Base-by-base conservation (phyloP, 2,797 vertebrate species). In the Bradypodion pumilum region DNA sequence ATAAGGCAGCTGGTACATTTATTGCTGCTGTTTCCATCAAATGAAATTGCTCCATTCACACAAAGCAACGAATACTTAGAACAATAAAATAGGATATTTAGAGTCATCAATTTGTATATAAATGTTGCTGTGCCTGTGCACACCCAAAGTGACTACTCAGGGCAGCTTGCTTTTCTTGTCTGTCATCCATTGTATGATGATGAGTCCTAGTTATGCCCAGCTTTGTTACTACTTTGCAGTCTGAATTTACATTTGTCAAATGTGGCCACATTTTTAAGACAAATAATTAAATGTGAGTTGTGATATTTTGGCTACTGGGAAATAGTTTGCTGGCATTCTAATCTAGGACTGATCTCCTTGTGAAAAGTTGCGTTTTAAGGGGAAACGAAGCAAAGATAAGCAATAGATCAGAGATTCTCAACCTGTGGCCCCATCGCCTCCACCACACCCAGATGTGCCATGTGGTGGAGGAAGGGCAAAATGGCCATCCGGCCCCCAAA, bases 221-320 rank as follows among this genome's bases (percentile, higher is more conserved):
- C 79, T 80, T 88, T 75, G 74, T 69, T 76, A 84, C 85, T 86
- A 87, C 60, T 81, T 86, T 86, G 63, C 89, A 86, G 85, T 87
- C 80, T 46, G 81, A 92, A 81, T 77, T 49, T 83, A 80, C 56
- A 76, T 16, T 81, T 85, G 10, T 89, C 83, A 88, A 76, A 93
- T 89, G 80, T 90, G 91, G 89, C 82, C 74, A 21, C 83, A 92
- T 85, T 92, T 94, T 81, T 88, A 87, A 92, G 87, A 70, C 94
- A 94, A 93, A 91, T 80, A 60, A 94, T 83, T 82, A 92, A 92
- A 90, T 46, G 73, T 87, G 85, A 35, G 59, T 29, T 83, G 19
- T 78, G 84, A 88, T 78, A 90, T 83, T 90, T 89, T 80, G 79
- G 42, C 44, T 37, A 4, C 72, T 89, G 15, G 66, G 73, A 90